phyloP scores from a whole-genome alignment of 2,888 invertebrate species.

The Hylaea fasciaria region DNA sequence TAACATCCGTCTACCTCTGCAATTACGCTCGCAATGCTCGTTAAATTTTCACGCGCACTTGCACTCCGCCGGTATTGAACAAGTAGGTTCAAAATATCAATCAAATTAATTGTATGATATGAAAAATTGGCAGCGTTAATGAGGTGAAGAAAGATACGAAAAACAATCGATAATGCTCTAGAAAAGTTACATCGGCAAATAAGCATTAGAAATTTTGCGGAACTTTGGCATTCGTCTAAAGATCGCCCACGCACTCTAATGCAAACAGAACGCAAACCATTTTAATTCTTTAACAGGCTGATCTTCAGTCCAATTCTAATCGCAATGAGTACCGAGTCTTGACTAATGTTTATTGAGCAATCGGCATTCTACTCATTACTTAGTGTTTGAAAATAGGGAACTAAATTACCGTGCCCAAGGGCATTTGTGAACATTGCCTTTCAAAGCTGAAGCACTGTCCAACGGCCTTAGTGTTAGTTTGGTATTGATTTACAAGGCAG shows the following conservation, averaged over 20 bases:
- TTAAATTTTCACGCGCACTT: constrained; percentile 67
- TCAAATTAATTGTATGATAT: constrained; percentile 4
- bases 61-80: constrained; percentile 58
- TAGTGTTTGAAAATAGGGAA: constrained; percentile 30
- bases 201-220: constrained; percentile 15
- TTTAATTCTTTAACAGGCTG: constrained; percentile 21
- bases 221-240: constrained; percentile 14
- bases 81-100: constrained; percentile 40
- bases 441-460: constrained; percentile 45
- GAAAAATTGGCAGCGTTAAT: background rate
- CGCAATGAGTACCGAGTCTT: constrained; percentile 1
- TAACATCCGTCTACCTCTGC: constrained; percentile 34
- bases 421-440: constrained; percentile 43
- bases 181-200: constrained; percentile 19
- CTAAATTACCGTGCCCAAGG: constrained; percentile 35
- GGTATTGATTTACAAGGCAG: constrained; percentile 57
- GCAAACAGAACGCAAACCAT: constrained; percentile 8
- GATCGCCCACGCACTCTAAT: constrained; percentile 27
- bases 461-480: constrained; percentile 44
- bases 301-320: constrained; percentile 17
- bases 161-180: constrained; percentile 1
- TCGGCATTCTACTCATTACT: constrained; percentile 31
- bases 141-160: background rate
- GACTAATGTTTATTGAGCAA: constrained; percentile 34
- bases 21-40: constrained; percentile 51